Conservation (phyloP, 2,888 invertebrate species). For the Drosophila mayaguana region DNA sequence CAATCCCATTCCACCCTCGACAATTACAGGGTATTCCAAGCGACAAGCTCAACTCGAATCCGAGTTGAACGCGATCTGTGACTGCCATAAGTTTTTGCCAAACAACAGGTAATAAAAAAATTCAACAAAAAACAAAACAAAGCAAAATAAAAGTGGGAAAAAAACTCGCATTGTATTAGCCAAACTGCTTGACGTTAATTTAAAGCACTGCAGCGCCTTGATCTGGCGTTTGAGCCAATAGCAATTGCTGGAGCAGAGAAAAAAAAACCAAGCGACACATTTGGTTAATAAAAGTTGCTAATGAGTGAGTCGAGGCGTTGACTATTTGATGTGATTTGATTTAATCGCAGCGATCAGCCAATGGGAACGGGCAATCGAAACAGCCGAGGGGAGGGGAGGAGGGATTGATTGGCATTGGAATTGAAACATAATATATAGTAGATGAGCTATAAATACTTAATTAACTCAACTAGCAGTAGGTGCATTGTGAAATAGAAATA, state of each 20-base stretch:
- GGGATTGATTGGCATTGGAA: conserved; percentile 6
- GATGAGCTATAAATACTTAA: not conserved
- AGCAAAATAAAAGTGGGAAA: not conserved
- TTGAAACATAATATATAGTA: not conserved
- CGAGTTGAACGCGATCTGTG: conserved; percentile 18
- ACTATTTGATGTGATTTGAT: conserved; percentile 34
- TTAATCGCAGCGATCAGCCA: conserved; percentile 44
- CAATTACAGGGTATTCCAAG: conserved; percentile 6
- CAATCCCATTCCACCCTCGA: not conserved
- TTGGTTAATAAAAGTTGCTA: conserved; percentile 75
- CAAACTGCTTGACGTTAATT: conserved; percentile 48
- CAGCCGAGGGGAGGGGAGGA: conserved; percentile 28
- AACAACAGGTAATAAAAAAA: conserved; percentile 46
- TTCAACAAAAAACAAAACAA: not conserved
- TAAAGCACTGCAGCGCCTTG: conserved; percentile 45
- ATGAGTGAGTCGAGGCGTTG: conserved; percentile 66
- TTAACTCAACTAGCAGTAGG: not conserved
- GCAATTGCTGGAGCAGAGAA: conserved; percentile 21
- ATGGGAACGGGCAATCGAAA: conserved; percentile 29
- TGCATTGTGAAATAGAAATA: no score
- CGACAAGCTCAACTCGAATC: conserved; percentile 20
- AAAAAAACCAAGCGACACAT: conserved; percentile 58
- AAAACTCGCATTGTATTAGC: conserved; percentile 52
- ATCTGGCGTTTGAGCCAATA: conserved; percentile 55
- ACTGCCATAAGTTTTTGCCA: conserved; percentile 19